These are phyloP conservation scores for Microctenopoma lineatum DNA, from an alignment of 2,797 vertebrate genomes.

Conservation along the genomic window DNA sequence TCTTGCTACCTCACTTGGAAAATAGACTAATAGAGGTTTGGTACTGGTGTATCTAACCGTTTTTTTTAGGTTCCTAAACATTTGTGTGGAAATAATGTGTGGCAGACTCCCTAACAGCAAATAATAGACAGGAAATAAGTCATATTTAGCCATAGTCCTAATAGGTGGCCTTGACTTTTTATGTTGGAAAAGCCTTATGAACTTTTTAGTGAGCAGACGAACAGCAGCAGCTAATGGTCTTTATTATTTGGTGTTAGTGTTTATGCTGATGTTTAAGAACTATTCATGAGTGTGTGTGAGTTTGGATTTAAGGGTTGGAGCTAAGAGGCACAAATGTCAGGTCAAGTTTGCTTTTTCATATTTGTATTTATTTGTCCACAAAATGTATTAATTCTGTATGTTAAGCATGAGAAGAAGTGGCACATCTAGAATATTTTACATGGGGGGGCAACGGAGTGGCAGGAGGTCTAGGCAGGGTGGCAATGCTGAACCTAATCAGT, in stretches of 20 bases:
- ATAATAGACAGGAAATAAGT: not conserved
- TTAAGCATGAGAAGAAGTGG: no score
- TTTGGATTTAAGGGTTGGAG: not conserved
- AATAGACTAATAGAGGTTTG: constrained; percentile 26
- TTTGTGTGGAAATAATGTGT: constrained; percentile 8
- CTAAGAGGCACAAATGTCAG: no score
- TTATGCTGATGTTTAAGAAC: constrained; percentile 18
- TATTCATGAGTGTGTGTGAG: not conserved
- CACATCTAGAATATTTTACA: no score
- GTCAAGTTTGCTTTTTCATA: no score
- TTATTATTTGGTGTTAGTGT: constrained; percentile 33
- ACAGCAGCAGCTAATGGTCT: constrained; percentile 39
- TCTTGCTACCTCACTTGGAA: constrained; percentile 9
- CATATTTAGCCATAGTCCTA: not conserved
- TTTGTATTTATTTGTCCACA: no score
- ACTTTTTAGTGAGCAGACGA: constrained; percentile 36
- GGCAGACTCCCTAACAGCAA: not conserved
- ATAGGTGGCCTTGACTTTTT: constrained; percentile 18
- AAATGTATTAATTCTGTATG: no score
- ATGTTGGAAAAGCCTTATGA: constrained; percentile 11
- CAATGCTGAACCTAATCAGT: no score
- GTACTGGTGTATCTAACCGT: constrained; percentile 11
- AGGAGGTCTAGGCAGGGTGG: no score
- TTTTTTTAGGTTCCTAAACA: constrained; percentile 1
- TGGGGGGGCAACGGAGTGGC: no score